Base-by-base conservation (phyloP, 2,797 vertebrate species). In the Euphonia xanthogaster region DNA sequence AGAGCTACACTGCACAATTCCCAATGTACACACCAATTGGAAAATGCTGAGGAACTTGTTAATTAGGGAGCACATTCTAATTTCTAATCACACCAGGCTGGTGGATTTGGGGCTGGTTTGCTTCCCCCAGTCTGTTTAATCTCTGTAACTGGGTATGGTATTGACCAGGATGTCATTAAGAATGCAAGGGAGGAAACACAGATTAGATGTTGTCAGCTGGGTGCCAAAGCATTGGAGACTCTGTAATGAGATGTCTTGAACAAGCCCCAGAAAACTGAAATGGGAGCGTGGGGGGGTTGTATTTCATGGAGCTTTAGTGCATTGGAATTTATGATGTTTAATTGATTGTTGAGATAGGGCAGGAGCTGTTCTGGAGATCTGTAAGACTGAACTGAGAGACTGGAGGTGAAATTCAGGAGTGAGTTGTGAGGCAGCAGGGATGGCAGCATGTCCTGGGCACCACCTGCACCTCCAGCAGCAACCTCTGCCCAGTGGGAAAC, bases 111-210 rank as follows among this genome's bases (percentile, higher is more conserved):
- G 17, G 2, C 17, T 42, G 31, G 0, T 2, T 65, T 80, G 77
- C 79, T 63, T 61, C 3, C 88, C 50, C 18, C 47, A 13, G 42
- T 57, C 68, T 88, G 33, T 61, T 74, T 83, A 70, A 66, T 92
- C 78, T 80, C 2, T 94, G 48, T 61, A 81, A 19, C 44, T 94
- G 80, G 63, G 10, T 57, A 12, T n/a, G 23, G 39, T 90, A 94
- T 96, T 88, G 94, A 93, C 85, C 88, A 63, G 60, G 74, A 75
- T 65, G 71, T 76, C 84, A 93, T 95, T 95, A 95, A 58, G 90
- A 40, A 88, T 93, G 86, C 78, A 68, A 65, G 30, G 70, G 53
- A 94, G 94, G 81, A 76, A 80, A 67, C 11, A 2, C 30, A 44
- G 76, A 78, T 93, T 73, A 73, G 84, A 66, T 88, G 45, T 35